phyloP scores from a whole-genome alignment of 1,140 invertebrate genomes.

The Neodiprion fabricii region DNA sequence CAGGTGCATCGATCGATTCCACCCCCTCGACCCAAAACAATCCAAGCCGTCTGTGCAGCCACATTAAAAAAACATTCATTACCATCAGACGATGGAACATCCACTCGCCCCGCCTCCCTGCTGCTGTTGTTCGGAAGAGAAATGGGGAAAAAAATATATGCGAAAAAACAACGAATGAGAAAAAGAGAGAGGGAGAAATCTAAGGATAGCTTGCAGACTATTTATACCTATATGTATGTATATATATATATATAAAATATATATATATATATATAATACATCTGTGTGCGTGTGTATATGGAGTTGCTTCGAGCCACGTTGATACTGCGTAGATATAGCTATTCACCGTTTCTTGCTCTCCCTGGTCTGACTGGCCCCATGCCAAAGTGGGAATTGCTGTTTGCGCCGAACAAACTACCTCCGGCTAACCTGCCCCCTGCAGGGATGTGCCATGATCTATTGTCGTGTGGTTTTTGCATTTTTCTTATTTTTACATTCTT shows the following conservation, averaged over 20 bases:
- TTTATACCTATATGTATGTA: too few relatives aligned
- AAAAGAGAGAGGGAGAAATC: not conserved
- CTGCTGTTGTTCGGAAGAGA: not conserved
- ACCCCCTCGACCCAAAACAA: not conserved
- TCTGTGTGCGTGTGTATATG: too few relatives aligned
- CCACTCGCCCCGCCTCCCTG: not conserved
- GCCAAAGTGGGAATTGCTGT: slow-evolving; percentile 7
- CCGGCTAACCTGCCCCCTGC: not conserved
- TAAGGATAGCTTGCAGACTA: not conserved
- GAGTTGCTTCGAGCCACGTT: too few relatives aligned
- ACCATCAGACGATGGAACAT: not conserved
- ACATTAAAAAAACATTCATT: not conserved
- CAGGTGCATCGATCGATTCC: not conserved
- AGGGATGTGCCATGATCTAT: not conserved
- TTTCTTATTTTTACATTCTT: not conserved
- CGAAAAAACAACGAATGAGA: not conserved
- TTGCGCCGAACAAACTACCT: slow-evolving; percentile 1
- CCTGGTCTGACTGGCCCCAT: not conserved
- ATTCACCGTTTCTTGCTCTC: not conserved
- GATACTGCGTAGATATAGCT: not conserved
- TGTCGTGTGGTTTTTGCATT: not conserved
- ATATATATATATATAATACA: too few relatives aligned
- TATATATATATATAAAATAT: too few relatives aligned
- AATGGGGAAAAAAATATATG: not conserved
- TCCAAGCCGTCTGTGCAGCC: not conserved